A percentile compares a stretch with the other conserved stretches of the same genome.
Conservation (phyloP, 2,888 invertebrate species). For the Drosophila demipolita region DNA sequence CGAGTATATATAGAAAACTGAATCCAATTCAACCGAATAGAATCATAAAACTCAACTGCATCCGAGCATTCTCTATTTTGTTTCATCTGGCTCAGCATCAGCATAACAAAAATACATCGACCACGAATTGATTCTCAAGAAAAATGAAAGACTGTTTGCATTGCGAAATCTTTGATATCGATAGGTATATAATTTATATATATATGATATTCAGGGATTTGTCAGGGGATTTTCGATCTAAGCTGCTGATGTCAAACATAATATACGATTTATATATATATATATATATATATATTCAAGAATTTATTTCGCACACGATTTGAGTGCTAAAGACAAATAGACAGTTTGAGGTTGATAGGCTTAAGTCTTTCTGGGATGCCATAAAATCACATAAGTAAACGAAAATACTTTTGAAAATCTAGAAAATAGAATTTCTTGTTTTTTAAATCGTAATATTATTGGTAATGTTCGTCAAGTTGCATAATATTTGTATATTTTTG, state of each 20-base stretch:
- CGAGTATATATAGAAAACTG: background rate
- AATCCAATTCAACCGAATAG: slow-evolving; percentile 13
- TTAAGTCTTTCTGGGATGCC: slow-evolving; percentile 44
- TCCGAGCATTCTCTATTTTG: background rate
- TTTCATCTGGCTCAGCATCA: slow-evolving; percentile 9
- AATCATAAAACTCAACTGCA: slow-evolving; percentile 5
- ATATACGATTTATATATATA: background rate
- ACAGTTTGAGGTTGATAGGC: slow-evolving; percentile 65
- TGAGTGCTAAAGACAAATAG: slow-evolving; percentile 30
- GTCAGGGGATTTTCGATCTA: slow-evolving; percentile 21
- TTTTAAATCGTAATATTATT: background rate
- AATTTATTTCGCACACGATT: slow-evolving; percentile 17
- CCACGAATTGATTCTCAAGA: background rate
- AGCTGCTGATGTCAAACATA: slow-evolving; percentile 34
- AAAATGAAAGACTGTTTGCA: background rate
- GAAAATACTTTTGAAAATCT: background rate
- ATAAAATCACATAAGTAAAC: slow-evolving; percentile 20
- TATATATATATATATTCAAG: background rate
- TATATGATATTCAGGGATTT: slow-evolving; percentile 28
- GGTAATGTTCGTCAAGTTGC: background rate
- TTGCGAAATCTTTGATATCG: background rate
- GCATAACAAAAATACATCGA: background rate
- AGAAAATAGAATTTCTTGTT: background rate
- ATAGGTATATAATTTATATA: background rate
- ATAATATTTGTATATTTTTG: background rate